These are phyloP conservation scores for Pseudobourletiella spinata DNA, from an alignment of 1,140 invertebrate species.

Conservation along the genomic window DNA sequence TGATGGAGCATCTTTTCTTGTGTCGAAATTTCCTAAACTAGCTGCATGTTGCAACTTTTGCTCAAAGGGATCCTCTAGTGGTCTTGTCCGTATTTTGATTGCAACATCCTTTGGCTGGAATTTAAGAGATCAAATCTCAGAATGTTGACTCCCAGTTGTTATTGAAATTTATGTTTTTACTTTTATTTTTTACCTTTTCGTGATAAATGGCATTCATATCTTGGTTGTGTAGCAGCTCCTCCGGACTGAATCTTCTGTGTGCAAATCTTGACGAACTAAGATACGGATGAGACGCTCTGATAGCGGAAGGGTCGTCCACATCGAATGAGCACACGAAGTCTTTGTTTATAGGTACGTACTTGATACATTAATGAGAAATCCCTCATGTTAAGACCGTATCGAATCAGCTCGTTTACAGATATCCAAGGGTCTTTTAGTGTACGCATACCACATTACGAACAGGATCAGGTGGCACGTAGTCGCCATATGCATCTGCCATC, in stretches of 20 bases:
- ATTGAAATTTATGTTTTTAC: too few species aligned
- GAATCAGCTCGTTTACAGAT: too few species aligned
- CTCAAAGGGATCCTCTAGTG: slow-evolving; percentile 15
- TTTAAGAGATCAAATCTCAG: not conserved
- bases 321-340: slow-evolving; percentile 10
- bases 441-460: not conserved
- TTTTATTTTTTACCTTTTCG: not conserved
- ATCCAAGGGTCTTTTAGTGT: too few species aligned
- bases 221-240: not conserved
- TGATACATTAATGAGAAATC: not conserved
- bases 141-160: too few species aligned
- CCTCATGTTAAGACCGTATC: too few species aligned
- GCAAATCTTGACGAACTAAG: not conserved
- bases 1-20: not conserved
- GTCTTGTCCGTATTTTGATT: not conserved
- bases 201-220: not conserved
- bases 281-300: slow-evolving; percentile 14
- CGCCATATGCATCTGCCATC: slow-evolving; percentile 3
- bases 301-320: slow-evolving; percentile 2
- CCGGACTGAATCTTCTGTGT: slow-evolving; percentile 7
- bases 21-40: not conserved
- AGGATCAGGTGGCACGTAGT: not conserved
- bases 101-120: not conserved
- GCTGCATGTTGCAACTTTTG: not conserved
- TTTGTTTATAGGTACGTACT: not conserved